Evolutionary conservation across 1,140 invertebrate species (phyloP).

Genomic region (Hypothenemus hampei): DNA sequence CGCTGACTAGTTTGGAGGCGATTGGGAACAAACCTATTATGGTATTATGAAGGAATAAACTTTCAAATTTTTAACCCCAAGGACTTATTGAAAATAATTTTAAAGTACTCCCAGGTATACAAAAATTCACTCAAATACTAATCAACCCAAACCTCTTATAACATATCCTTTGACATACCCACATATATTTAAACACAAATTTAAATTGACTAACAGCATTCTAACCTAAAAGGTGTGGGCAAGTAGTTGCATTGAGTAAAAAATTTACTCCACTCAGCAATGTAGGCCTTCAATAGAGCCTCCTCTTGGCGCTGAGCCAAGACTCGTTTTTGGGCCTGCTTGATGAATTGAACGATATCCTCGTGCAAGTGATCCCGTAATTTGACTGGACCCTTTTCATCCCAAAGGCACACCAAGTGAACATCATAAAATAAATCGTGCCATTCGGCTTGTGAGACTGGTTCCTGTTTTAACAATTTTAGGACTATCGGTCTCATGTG

Average conservation of each 20-base stretch:
- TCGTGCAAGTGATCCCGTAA: conserved; percentile 83
- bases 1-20: too few relatives aligned
- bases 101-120: too few relatives aligned
- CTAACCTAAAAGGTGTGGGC: conserved; percentile 91
- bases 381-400: conserved; percentile 88
- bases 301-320: conserved; percentile 89
- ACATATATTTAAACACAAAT: too few relatives aligned
- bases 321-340: conserved; percentile 85
- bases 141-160: too few relatives aligned
- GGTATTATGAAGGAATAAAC: too few relatives aligned
- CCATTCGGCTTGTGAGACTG: conserved; percentile 92
- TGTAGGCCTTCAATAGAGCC: conserved; percentile 91
- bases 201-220: too few relatives aligned
- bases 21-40: too few relatives aligned
- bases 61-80: too few relatives aligned
- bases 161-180: too few relatives aligned
- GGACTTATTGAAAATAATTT: too few relatives aligned
- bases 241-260: conserved; percentile 96
- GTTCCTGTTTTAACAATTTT: conserved; percentile 87
- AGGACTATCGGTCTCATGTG: conserved; percentile 88
- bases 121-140: too few relatives aligned
- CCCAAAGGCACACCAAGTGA: conserved; percentile 92
- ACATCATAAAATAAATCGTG: conserved; percentile 95
- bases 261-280: conserved; percentile 95
- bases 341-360: conserved; percentile 93